Evolutionary conservation across 2,888 invertebrate genomes (phyloP).

Genomic region (Scotopteryx bipunctaria): DNA sequence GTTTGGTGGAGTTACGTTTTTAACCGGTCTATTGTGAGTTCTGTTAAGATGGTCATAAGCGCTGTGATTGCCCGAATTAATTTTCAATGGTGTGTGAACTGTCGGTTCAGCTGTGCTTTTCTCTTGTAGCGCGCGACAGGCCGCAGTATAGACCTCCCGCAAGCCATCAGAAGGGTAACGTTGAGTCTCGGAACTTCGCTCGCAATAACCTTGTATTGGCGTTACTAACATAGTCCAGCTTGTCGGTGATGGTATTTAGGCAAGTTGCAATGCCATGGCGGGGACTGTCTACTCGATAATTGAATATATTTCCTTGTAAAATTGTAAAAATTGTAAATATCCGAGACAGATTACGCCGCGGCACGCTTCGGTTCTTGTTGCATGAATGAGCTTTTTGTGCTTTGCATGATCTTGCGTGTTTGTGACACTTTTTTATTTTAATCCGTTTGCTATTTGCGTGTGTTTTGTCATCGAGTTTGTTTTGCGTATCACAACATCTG

Average conservation of each 20-base stretch:
- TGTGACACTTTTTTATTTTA: too few relatives aligned
- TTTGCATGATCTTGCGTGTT: constrained; percentile 25
- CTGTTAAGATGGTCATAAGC: constrained; percentile 37
- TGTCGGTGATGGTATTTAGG: constrained; percentile 72
- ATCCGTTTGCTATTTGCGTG: constrained; percentile 15
- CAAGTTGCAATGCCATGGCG: constrained; percentile 62
- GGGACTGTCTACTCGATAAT: constrained; percentile 55
- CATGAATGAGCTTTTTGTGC: constrained; percentile 32
- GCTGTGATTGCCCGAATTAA: constrained; percentile 39
- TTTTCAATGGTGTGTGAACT: constrained; percentile 61
- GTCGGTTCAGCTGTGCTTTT: constrained; percentile 77
- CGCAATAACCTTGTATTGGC: constrained; percentile 62
- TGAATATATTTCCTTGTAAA: constrained; percentile 36
- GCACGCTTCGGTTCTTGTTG: constrained; percentile 34
- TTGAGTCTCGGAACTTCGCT: constrained; percentile 60
- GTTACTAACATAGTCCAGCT: constrained; percentile 69
- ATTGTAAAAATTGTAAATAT: constrained; percentile 52
- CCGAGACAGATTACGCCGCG: constrained; percentile 55
- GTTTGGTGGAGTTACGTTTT: constrained; percentile 30
- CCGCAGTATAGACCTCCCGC: constrained; percentile 72
- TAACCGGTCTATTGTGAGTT: constrained; percentile 37
- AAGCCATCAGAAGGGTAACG: constrained; percentile 80
- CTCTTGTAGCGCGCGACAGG: constrained; percentile 75
- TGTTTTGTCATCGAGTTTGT: constrained; percentile 22
- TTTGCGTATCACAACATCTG: constrained; percentile 14